Evolutionary conservation across 2,113 vertebrate genomes (phyloP).

Genomic region (Antigone vipio): DNA sequence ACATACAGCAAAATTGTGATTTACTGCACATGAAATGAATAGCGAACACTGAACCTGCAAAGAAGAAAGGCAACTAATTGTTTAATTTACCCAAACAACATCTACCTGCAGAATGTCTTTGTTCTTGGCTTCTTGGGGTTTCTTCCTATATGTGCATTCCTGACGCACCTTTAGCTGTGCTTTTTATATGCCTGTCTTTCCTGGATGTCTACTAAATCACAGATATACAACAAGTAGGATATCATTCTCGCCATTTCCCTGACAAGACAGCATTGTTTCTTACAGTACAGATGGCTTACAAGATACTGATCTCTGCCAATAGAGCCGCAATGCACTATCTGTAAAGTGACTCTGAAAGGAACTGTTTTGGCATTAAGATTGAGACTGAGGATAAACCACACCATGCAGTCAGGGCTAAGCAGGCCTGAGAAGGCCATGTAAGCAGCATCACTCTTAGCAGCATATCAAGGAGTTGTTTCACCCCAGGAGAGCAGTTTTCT

Average conservation of each 20-base stretch:
- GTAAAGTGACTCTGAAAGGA: background rate
- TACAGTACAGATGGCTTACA: constrained; percentile 31
- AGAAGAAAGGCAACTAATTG: background rate
- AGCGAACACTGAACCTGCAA: background rate
- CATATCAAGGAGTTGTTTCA: background rate
- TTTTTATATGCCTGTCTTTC: background rate
- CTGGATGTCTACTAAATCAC: background rate
- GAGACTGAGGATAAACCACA: background rate
- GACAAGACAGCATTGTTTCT: constrained; percentile 38
- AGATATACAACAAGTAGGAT: background rate
- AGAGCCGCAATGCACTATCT: background rate
- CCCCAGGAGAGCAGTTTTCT: background rate
- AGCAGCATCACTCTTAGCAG: background rate
- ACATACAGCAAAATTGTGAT: background rate
- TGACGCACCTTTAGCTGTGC: background rate
- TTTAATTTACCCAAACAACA: background rate
- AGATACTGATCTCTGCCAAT: constrained; percentile 10
- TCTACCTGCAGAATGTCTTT: background rate
- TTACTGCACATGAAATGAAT: background rate
- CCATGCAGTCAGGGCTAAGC: background rate
- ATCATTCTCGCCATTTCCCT: background rate
- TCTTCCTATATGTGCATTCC: background rate
- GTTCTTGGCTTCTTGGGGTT: background rate
- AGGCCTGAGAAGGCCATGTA: background rate
- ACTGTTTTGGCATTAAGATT: background rate